Evolutionary conservation across 1,140 invertebrate species (phyloP).

Genomic region (Drosophila setifemur): DNA sequence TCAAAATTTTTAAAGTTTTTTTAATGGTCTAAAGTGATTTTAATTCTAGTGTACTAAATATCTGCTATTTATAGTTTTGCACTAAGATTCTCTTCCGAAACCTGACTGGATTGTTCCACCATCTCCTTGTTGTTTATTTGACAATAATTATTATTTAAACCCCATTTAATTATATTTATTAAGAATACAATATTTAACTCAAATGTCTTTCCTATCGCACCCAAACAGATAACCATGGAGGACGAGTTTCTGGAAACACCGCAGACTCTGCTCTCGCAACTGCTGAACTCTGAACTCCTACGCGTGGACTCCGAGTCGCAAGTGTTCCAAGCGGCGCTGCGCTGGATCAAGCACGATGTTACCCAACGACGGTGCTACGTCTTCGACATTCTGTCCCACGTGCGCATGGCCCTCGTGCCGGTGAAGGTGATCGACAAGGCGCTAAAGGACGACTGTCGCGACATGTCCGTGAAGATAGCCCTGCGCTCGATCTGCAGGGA

Average conservation of each 20-base stretch:
- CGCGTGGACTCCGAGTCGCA: slow-evolving; percentile 96
- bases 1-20: too few species aligned
- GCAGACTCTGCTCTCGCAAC: slow-evolving; percentile 90
- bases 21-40: too few species aligned
- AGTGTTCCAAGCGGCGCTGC: slow-evolving; percentile 94
- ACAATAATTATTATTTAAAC: neutral
- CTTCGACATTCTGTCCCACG: slow-evolving; percentile 92
- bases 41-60: too few species aligned
- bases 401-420: slow-evolving; percentile 93
- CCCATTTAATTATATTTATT: neutral
- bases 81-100: too few species aligned
- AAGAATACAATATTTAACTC: too few species aligned
- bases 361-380: slow-evolving; percentile 90
- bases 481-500: slow-evolving; percentile 92
- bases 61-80: too few species aligned
- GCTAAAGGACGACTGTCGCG: slow-evolving; percentile 90
- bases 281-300: slow-evolving; percentile 93
- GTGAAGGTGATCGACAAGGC: slow-evolving; percentile 91
- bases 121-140: too few species aligned
- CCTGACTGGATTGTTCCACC: too few species aligned
- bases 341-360: slow-evolving; percentile 95
- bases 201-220: too few species aligned
- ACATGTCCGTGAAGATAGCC: slow-evolving; percentile 91
- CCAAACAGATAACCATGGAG: slow-evolving; percentile 85
- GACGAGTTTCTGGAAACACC: slow-evolving; percentile 95